These are phyloP conservation scores for Trissonchulus latispiculum DNA, from an alignment of 2,888 invertebrate species.

Conservation along the genomic window DNA sequence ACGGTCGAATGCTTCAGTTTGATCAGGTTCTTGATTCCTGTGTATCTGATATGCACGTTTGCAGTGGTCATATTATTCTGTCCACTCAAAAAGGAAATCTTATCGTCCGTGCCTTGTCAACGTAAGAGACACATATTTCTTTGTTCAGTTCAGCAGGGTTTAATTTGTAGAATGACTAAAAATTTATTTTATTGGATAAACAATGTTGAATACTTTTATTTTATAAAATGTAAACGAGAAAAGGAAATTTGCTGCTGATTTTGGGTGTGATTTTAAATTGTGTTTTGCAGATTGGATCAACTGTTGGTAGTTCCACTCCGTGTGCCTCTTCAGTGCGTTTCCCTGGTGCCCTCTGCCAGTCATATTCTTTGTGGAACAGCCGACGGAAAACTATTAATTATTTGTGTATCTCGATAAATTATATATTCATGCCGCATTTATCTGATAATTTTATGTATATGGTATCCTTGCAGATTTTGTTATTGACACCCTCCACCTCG, in stretches of 20 bases:
- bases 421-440: too few species aligned
- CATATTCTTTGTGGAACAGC: conserved; percentile 12
- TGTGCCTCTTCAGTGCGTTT: neutral
- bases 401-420: neutral
- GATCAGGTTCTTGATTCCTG: neutral
- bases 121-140: neutral
- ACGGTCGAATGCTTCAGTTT: neutral
- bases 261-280: conserved; percentile 54
- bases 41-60: neutral
- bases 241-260: too few species aligned
- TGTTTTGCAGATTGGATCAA: conserved; percentile 8
- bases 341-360: conserved; percentile 12
- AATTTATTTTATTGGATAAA: neutral
- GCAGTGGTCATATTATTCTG: neutral
- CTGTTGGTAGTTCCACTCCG: conserved; percentile 3
- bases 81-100: neutral
- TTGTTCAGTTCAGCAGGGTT: neutral
- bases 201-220: neutral
- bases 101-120: neutral
- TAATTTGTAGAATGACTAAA: neutral
- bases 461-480: too few species aligned
- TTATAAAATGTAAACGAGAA: too few species aligned
- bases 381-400: conserved; percentile 9
- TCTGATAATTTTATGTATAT: too few species aligned
- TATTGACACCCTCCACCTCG: too few species aligned